A percentile compares a stretch with the other conserved stretches of the same genome.
Evolutionary conservation across 2,113 vertebrate species (phyloP).

Genomic region (Tiliqua scincoides): DNA sequence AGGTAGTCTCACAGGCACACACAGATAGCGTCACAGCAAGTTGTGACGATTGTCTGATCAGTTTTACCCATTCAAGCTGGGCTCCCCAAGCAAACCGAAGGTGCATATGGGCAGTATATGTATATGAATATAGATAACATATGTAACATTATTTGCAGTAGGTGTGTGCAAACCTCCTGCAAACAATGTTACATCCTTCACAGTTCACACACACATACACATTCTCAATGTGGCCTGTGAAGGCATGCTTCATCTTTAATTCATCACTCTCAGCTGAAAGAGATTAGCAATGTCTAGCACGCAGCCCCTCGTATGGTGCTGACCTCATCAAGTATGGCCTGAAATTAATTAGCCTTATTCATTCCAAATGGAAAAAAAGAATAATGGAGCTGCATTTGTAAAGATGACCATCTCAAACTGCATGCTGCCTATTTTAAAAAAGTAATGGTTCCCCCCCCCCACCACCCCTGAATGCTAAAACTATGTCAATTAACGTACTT

Average conservation of each 20-base stretch:
- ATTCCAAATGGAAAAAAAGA: slow-evolving; percentile 79
- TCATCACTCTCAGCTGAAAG: slow-evolving; percentile 87
- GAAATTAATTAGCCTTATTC: slow-evolving; percentile 88
- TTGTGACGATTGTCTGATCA: slow-evolving; percentile 61
- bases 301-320: slow-evolving; percentile 81
- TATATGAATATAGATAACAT: no score
- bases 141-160: slow-evolving; percentile 83
- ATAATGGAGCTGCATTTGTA: slow-evolving; percentile 81
- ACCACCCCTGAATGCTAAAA: slow-evolving; percentile 62
- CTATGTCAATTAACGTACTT: slow-evolving; percentile 78
- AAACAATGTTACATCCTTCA: no score
- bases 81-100: slow-evolving; percentile 73
- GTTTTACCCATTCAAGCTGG: slow-evolving; percentile 75
- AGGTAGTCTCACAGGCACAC: slow-evolving; percentile 11
- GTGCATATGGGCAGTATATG: no score
- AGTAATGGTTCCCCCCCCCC: slow-evolving; percentile 44
- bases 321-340: slow-evolving; percentile 87
- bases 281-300: slow-evolving; percentile 86
- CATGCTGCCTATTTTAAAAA: slow-evolving; percentile 78
- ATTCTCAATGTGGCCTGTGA: slow-evolving; percentile 86
- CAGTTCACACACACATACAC: slow-evolving; percentile 84
- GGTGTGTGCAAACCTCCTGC: no score
- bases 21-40: slow-evolving; percentile 50
- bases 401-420: slow-evolving; percentile 83
- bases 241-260: slow-evolving; percentile 87